These are phyloP conservation scores for Eustalomyia histrio DNA, from an alignment of 2,888 invertebrate genomes.

Conservation along the genomic window DNA sequence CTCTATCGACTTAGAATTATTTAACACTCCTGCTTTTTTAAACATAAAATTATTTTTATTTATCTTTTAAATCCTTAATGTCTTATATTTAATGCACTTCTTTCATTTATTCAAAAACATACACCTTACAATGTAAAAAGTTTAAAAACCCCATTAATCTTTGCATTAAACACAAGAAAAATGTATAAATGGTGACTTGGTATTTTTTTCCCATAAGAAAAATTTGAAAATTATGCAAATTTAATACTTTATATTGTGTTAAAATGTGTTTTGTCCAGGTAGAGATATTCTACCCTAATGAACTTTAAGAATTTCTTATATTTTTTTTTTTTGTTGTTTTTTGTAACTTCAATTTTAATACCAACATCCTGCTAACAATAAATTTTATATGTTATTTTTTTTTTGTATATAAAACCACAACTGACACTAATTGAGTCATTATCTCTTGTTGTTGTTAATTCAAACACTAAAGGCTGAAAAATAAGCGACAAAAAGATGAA, in stretches of 20 bases:
- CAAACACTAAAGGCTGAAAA: slow-evolving; percentile 39
- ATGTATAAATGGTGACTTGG: background rate
- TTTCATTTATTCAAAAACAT: background rate
- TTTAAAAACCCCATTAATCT: slow-evolving; percentile 53
- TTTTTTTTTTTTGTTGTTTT: too few species aligned
- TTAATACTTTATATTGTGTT: slow-evolving; percentile 22
- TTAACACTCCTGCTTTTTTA: too few species aligned
- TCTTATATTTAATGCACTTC: background rate
- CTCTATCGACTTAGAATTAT: too few species aligned
- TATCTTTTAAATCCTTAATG: background rate
- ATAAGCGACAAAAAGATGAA: background rate
- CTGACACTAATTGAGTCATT: slow-evolving; percentile 65
- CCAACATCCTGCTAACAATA: slow-evolving; percentile 43
- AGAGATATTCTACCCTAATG: background rate
- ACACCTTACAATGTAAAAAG: background rate
- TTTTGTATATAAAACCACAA: slow-evolving; percentile 50
- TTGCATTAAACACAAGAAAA: background rate
- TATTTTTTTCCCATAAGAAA: slow-evolving; percentile 20
- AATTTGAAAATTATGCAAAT: slow-evolving; percentile 57
- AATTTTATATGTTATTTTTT: slow-evolving; percentile 44
- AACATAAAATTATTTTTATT: too few species aligned
- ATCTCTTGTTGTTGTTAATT: slow-evolving; percentile 31
- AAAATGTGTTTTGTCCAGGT: background rate
- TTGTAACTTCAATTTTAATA: background rate
- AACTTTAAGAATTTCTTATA: slow-evolving; percentile 22